These are phyloP conservation scores for Tachycineta bicolor DNA, from an alignment of 2,113 vertebrate genomes.

Conservation along the genomic window DNA sequence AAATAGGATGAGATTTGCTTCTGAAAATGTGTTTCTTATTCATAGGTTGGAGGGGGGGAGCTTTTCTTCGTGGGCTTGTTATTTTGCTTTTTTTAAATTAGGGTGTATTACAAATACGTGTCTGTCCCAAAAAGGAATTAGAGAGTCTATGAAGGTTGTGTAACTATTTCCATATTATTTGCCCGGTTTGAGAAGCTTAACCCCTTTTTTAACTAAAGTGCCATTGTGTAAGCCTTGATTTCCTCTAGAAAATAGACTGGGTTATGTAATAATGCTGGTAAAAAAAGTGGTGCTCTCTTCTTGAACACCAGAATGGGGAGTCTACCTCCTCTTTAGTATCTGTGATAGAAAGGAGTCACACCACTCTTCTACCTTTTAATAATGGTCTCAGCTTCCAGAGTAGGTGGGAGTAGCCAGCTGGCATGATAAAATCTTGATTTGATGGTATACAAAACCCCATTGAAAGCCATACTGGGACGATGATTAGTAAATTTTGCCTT, in stretches of 20 bases:
- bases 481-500: background rate
- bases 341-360: background rate
- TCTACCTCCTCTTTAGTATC: background rate
- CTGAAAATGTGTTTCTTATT: constrained; percentile 8
- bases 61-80: background rate
- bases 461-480: background rate
- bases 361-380: background rate
- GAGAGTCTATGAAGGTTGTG: background rate
- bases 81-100: background rate
- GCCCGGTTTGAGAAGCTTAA: background rate
- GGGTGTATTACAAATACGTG: background rate
- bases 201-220: background rate
- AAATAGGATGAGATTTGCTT: background rate
- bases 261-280: background rate
- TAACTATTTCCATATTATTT: constrained; percentile 23
- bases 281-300: background rate
- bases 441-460: background rate
- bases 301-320: background rate
- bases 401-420: background rate
- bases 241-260: background rate
- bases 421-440: background rate
- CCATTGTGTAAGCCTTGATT: background rate
- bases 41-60: background rate
- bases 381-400: background rate
- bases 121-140: constrained; percentile 1